Base-by-base conservation (phyloP, 2,113 vertebrate genomes). In the Syngnathus floridae region DNA sequence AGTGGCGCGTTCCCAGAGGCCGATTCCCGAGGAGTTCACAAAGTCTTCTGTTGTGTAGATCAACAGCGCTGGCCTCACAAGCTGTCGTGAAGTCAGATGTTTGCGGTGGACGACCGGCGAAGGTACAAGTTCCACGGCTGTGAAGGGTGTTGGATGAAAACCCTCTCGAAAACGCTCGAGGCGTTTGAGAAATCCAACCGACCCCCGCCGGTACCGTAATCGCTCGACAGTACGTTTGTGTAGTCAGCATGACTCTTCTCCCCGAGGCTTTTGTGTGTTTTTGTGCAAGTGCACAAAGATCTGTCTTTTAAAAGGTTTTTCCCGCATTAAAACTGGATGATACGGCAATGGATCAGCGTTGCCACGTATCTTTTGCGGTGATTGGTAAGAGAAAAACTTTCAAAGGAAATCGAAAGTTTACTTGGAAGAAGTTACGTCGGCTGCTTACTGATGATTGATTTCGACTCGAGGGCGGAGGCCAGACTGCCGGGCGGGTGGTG, bases 391-490 rank as follows among this genome's bases (percentile, higher is more conserved):
- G 52, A 77, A 71, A 21, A 36, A 3, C 17, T 37, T 11, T 56
- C n/a, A 70, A 56, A 63, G 45, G 31, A 45, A 70, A 43, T 66
- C 37, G 64, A 67, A 76, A 69, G 65, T 82, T 76, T 63, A 66
- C 72, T 69, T 70, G 55, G 37, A 74, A 77, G 38, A 7, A 51
- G 65, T 67, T 72, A 48, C 59, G 17, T 13, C 26, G 43, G 14
- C 36, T 49, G 38, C 43, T 77, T 76, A 40, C 45, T 40, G 6
- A 36, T 79, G 74, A 80, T 79, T 71, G 79, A 80, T 82, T 82
- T 65, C 59, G 72, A 61, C 14, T 7, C 63, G 69, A 75, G 55
- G 59, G 35, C 64, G 72, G 62, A 35, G 69, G 63, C 61, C 9
- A 14, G 22, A 31, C 26, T 31, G 48, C 10, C 36, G 10, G 64